Percentiles rank a stretch among this genome's conserved stretches.
Conservation (phyloP, 2,113 vertebrate species). For the Antechinus flavipes region DNA sequence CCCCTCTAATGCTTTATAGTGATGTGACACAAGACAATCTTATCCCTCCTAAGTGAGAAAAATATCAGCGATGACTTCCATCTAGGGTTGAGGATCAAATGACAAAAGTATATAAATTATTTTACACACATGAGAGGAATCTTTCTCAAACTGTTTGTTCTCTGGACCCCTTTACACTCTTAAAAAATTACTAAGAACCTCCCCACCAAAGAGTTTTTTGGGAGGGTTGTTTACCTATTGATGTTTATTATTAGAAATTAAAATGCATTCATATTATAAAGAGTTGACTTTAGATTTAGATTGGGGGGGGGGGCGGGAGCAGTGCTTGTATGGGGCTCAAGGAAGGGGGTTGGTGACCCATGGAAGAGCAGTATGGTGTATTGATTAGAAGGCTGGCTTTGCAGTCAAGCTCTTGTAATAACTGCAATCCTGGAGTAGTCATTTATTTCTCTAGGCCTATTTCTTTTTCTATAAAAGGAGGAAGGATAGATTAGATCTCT, state of each 20-base stretch:
- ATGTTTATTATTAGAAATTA: neutral
- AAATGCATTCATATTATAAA: neutral
- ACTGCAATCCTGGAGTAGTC: neutral
- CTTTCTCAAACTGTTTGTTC: neutral
- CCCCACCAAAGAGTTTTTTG: neutral
- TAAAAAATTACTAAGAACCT: neutral
- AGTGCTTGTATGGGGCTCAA: neutral
- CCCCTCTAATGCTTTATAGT: neutral
- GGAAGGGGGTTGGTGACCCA: too few species aligned
- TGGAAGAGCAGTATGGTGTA: neutral
- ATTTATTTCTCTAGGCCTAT: neutral
- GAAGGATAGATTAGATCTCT: neutral
- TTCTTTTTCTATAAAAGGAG: neutral
- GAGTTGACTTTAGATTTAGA: neutral
- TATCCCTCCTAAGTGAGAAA: neutral
- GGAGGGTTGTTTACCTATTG: neutral
- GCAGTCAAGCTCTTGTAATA: neutral
- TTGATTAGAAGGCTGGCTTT: neutral
- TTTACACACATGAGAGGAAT: neutral
- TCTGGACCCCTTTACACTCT: neutral
- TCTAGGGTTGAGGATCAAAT: neutral
- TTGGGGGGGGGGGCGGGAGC: neutral
- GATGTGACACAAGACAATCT: neutral
- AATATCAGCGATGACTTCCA: neutral
- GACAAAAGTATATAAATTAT: neutral